Evolutionary conservation across 2,888 invertebrate species (phyloP).

Genomic region (Synanthedon andrenaeformis): DNA sequence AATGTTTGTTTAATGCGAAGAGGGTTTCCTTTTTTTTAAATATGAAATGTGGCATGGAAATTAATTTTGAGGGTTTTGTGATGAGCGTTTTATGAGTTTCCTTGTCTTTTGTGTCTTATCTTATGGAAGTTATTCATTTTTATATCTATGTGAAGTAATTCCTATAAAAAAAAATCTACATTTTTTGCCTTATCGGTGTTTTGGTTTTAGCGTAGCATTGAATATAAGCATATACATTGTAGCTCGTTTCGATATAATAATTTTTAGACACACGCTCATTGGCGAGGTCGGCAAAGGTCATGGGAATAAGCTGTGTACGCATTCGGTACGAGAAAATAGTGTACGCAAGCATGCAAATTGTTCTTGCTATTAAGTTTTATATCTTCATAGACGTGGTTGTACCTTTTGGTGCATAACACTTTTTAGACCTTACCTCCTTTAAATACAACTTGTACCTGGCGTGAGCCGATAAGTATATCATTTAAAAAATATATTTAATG

Average conservation of each 20-base stretch:
- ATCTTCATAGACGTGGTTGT: too few species aligned
- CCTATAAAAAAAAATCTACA: too few species aligned
- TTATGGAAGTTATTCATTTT: not conserved
- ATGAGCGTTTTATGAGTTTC: not conserved
- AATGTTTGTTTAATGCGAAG: constrained; percentile 55
- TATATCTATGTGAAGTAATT: not conserved
- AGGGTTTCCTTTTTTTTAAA: constrained; percentile 16
- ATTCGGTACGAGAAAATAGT: not conserved
- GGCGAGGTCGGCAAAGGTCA: not conserved
- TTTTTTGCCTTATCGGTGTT: too few species aligned
- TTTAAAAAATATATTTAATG: too few species aligned
- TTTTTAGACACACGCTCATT: not conserved
- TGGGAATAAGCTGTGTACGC: not conserved
- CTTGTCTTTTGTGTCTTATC: not conserved
- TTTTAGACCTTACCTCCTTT: too few species aligned
- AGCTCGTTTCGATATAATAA: not conserved
- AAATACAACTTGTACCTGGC: too few species aligned
- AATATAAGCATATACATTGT: too few species aligned
- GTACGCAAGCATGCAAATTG: too few species aligned
- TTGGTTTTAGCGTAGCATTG: too few species aligned
- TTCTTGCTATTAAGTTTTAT: too few species aligned
- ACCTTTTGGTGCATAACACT: too few species aligned
- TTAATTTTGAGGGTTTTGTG: constrained; percentile 12
- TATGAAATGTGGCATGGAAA: constrained; percentile 28
- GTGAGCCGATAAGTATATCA: too few species aligned